Percentiles rank a stretch among this genome's conserved stretches.
Evolutionary conservation across 1,140 invertebrate genomes (phyloP).

Genomic region (Reticulitermes speratus): DNA sequence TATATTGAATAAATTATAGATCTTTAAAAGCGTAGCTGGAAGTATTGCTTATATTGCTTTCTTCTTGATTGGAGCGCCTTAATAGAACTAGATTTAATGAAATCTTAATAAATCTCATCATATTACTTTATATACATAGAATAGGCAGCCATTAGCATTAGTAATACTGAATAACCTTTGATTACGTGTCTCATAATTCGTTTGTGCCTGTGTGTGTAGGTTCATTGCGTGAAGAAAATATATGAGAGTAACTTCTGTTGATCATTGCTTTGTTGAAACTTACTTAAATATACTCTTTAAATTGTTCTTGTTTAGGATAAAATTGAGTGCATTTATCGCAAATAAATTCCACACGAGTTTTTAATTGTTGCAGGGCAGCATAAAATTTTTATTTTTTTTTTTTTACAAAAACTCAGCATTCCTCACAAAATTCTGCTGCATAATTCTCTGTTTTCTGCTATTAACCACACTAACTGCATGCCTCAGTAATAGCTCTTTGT

Average conservation of each 20-base stretch:
- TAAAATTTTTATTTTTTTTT: neutral
- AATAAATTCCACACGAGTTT: neutral
- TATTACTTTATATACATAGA: neutral
- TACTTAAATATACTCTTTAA: neutral
- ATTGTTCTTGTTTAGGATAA: neutral
- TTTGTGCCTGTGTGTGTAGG: neutral
- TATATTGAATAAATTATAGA: slow-evolving; percentile 20
- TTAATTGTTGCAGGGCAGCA: neutral
- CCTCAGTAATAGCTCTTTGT: neutral
- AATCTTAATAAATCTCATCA: neutral
- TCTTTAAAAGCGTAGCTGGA: neutral
- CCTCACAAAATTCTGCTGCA: neutral
- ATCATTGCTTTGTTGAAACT: neutral
- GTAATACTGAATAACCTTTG: neutral
- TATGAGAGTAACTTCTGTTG: neutral
- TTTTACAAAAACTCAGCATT: neutral
- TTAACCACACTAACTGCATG: slow-evolving; percentile 15
- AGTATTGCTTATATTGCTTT: neutral
- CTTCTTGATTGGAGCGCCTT: neutral
- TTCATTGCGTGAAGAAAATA: neutral
- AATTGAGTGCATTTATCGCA: neutral
- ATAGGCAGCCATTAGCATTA: neutral
- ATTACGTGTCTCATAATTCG: neutral
- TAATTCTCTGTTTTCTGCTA: neutral
- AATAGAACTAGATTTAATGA: neutral